These are phyloP conservation scores for Leptestheria dahalacensis DNA, from an alignment of 1,140 invertebrate species.

Conservation along the genomic window DNA sequence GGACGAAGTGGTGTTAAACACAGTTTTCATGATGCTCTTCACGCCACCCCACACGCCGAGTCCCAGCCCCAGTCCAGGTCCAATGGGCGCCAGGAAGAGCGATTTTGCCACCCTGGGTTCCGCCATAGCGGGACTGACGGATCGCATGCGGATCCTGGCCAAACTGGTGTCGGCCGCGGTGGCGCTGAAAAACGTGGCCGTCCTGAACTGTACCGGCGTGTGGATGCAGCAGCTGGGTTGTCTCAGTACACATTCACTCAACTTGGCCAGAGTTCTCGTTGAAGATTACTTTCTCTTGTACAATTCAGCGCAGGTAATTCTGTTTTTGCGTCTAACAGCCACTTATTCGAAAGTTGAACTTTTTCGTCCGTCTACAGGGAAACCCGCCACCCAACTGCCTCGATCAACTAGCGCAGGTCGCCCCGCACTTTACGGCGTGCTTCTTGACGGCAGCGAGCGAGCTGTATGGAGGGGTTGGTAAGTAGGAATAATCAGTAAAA, in stretches of 20 bases:
- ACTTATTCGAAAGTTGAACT: too few relatives aligned
- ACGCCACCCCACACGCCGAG: conserved; percentile 25
- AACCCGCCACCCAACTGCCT: conserved; percentile 26
- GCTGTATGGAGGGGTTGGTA: conserved; percentile 37
- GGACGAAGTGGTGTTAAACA: conserved; percentile 56
- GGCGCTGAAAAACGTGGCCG: conserved; percentile 49
- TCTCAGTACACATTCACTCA: conserved; percentile 27
- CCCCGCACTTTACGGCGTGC: conserved; percentile 62
- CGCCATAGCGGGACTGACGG: conserved; percentile 27
- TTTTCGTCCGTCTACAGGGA: neutral
- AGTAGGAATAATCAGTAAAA: neutral
- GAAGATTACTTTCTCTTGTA: conserved; percentile 58
- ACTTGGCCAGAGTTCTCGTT: conserved; percentile 54
- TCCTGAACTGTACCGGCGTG: conserved; percentile 58
- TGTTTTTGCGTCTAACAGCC: conserved; percentile 3
- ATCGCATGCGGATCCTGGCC: conserved; percentile 50
- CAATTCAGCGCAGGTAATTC: conserved; percentile 28
- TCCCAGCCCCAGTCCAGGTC: conserved; percentile 11
- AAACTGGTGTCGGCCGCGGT: conserved; percentile 62
- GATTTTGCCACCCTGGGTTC: conserved; percentile 44
- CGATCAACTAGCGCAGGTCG: conserved; percentile 46
- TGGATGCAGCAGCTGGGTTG: conserved; percentile 58
- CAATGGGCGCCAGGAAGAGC: neutral
- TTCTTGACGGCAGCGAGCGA: conserved; percentile 65
- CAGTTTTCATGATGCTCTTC: conserved; percentile 61